phyloP scores from a whole-genome alignment of 1,140 invertebrate species.

The Pseudachorutes palmiensis region DNA sequence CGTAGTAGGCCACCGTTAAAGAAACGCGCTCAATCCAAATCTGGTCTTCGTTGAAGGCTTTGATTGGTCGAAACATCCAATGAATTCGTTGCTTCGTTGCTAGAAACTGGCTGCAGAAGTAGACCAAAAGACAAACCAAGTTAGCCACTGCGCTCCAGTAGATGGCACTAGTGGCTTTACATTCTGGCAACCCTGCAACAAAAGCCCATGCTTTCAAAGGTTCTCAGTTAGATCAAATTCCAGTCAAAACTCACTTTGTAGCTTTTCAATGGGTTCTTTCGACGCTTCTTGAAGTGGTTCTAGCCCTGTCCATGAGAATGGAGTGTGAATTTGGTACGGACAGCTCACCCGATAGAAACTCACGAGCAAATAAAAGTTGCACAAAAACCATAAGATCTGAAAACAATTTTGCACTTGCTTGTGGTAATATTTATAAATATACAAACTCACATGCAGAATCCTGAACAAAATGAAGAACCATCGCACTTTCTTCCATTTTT shows the following conservation, averaged over 20 bases:
- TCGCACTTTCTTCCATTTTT: slow-evolving; percentile 11
- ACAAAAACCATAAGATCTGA: slow-evolving; percentile 13
- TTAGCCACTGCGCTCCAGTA: background rate
- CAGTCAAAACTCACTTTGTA: background rate
- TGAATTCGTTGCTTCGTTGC: background rate
- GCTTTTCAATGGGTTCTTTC: background rate
- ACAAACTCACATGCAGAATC: background rate
- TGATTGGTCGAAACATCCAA: slow-evolving; percentile 7
- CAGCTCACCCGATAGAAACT: slow-evolving; percentile 7
- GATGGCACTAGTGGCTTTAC: background rate
- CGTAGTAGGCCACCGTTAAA: background rate
- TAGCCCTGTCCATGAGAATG: slow-evolving; percentile 5
- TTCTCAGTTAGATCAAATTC: background rate
- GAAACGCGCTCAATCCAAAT: background rate
- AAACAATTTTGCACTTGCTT: too few species aligned
- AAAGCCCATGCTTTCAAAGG: too few species aligned
- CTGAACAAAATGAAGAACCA: background rate
- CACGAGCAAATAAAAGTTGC: slow-evolving; percentile 9
- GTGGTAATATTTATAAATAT: too few species aligned
- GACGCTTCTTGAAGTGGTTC: background rate
- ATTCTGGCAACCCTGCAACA: background rate
- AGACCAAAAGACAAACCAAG: background rate
- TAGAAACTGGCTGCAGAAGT: background rate
- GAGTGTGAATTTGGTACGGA: background rate
- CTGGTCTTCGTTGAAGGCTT: background rate